Base-by-base conservation (phyloP, 1,140 invertebrate genomes). In the Drosophila fuyamai region DNA sequence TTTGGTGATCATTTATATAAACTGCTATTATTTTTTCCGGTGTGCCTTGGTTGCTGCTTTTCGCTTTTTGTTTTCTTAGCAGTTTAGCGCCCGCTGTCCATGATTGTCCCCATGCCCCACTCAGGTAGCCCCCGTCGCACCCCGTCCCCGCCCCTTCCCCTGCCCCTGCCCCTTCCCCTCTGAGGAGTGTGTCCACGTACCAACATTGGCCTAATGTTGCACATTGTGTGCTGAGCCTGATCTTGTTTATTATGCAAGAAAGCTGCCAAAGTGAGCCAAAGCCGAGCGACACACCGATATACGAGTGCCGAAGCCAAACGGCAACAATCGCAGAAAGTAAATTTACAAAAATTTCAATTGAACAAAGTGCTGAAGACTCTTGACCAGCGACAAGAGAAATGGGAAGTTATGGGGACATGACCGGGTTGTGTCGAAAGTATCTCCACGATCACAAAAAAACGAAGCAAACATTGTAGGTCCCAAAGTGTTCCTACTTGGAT, bases 201-300 rank as follows among this genome's bases (percentile, higher is more conserved):
- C 79, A 86, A 81, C 79, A 86, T 82, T 88, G 83, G 79, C 79
- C 83, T 88, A 88, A 83, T 88, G 84, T 83, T 88, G 84, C 83
- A 89, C 79, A 88, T 83, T 88, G 79, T 88, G 72, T 81, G 85
- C 80, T 71, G 68, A 57, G 68, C 68, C 65, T 84, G 84, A 89
- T 89, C 84, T 89, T 89, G 84, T 89, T 89, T 89, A 89, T 89
- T 89, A 89, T 89, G 84, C 84, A 89, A 89, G 84, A 89, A 88
- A 89, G 84, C 84, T 89, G 84, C 83, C 82, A 88, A 88, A 79
- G 79, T 71, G 68, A 71, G 68, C 67, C 56, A 75, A 76, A 71
- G 65, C 67, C 56, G 54, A 70, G 50, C 46, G 56, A 58, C 68
- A 62, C 58, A 60, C 43, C 65, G 27, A 55, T 35, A 55, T 43